Percentiles rank a stretch among this genome's conserved stretches.
Conservation (phyloP, 2,888 invertebrate genomes). For the Tigriopus californicus region DNA sequence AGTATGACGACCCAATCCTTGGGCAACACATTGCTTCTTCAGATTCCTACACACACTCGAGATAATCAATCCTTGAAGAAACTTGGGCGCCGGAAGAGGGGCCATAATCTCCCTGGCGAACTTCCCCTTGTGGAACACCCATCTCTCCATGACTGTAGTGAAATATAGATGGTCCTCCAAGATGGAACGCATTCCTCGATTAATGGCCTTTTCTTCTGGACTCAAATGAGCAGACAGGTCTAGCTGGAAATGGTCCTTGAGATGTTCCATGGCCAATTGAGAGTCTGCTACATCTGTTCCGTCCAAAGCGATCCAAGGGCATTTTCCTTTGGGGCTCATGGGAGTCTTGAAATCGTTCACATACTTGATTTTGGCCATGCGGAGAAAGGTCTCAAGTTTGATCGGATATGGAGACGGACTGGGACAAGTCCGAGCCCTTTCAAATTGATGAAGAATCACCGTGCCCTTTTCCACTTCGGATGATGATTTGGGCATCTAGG, state of each 20-base stretch:
- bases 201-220: background rate
- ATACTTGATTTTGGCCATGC: constrained; percentile 9
- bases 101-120: background rate
- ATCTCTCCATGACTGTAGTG: background rate
- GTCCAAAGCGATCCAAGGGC: constrained; percentile 13
- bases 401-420: constrained; percentile 11
- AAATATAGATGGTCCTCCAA: background rate
- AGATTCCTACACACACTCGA: background rate
- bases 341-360: constrained; percentile 12
- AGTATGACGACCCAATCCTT: background rate
- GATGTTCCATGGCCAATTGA: background rate
- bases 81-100: background rate
- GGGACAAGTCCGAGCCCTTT: background rate
- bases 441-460: constrained; percentile 8
- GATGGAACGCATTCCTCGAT: background rate
- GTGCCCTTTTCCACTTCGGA: background rate
- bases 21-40: background rate
- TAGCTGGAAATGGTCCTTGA: background rate
- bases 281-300: constrained; percentile 4
- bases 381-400: constrained; percentile 8
- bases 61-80: background rate
- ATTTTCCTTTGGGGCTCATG: constrained; percentile 3
- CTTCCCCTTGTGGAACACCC: background rate
- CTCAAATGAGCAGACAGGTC: background rate
- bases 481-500: too few species aligned